These are phyloP conservation scores for Hypolimnas misippus DNA, from an alignment of 2,888 invertebrate genomes.

Conservation along the genomic window DNA sequence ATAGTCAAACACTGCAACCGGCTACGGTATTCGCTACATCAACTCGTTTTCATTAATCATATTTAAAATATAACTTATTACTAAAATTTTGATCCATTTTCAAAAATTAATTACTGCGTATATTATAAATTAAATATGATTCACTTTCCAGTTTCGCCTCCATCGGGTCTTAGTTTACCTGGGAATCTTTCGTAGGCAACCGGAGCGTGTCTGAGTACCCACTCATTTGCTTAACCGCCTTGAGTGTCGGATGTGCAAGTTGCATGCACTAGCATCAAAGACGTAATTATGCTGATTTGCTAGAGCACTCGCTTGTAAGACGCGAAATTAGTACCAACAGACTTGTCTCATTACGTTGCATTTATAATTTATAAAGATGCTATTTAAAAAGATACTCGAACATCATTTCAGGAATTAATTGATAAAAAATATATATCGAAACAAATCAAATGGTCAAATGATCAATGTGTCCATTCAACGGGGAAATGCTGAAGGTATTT, in stretches of 20 bases:
- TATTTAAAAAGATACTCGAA: not conserved
- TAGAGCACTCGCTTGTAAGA: conserved; percentile 38
- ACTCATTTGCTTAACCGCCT: conserved; percentile 42
- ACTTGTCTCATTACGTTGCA: conserved; percentile 30
- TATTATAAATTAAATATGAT: too few species aligned
- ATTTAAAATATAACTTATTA: too few species aligned
- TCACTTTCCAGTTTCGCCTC: conserved; percentile 15
- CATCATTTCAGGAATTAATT: not conserved
- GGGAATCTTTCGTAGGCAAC: conserved; percentile 34
- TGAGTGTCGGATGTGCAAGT: conserved; percentile 43
- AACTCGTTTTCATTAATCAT: too few species aligned
- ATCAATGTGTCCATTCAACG: too few species aligned
- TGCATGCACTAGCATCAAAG: conserved; percentile 41
- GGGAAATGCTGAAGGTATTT: too few species aligned
- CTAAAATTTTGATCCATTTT: too few species aligned
- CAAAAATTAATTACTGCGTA: too few species aligned
- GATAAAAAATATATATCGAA: not conserved
- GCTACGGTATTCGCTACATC: too few species aligned
- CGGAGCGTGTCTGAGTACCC: conserved; percentile 41
- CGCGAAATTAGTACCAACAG: conserved; percentile 39
- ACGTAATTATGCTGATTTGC: conserved; percentile 44
- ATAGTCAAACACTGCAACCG: too few species aligned
- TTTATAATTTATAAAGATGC: conserved; percentile 23
- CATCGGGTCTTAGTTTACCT: conserved; percentile 30
- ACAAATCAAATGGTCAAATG: too few species aligned